Evolutionary conservation across 2,888 invertebrate species (phyloP).

Genomic region (Frankliniella fusca): DNA sequence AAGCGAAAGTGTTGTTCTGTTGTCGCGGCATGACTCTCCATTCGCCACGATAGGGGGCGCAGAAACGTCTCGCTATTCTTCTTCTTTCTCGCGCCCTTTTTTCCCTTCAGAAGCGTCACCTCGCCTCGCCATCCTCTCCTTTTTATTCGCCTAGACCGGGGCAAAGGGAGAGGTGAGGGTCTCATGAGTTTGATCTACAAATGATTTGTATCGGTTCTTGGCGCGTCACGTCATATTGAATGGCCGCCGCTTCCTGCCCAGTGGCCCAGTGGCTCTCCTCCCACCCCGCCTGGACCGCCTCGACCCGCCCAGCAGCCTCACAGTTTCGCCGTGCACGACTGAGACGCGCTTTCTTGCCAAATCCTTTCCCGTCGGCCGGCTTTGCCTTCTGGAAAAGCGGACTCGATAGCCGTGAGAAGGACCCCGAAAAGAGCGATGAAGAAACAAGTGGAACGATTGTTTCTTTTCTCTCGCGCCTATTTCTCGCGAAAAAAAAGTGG

Average conservation of each 20-base stretch:
- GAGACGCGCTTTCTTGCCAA: neutral
- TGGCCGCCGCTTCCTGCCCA: slow-evolving; percentile 1
- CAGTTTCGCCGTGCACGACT: neutral
- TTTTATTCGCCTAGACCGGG: neutral
- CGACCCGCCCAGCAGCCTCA: neutral
- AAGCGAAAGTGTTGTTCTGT: neutral
- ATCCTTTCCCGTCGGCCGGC: neutral
- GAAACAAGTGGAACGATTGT: neutral
- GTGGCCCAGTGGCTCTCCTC: neutral
- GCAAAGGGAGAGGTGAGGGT: neutral
- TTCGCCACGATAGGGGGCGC: neutral
- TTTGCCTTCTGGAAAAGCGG: neutral
- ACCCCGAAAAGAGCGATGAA: neutral
- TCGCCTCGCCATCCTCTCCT: neutral
- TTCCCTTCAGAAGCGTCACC: neutral
- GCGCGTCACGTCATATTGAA: slow-evolving; percentile 12
- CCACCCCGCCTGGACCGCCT: neutral
- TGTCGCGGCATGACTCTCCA: slow-evolving; percentile 1
- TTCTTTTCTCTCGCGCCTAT: neutral
- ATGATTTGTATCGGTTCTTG: neutral
- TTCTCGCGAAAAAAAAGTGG: neutral
- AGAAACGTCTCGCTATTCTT: neutral
- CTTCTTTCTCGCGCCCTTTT: neutral
- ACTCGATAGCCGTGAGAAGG: neutral
- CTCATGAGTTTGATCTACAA: slow-evolving; percentile 1